Percentiles rank a stretch among this genome's conserved stretches.
phyloP scores from a whole-genome alignment of 2,113 vertebrate species.

The Lathamus discolor region DNA sequence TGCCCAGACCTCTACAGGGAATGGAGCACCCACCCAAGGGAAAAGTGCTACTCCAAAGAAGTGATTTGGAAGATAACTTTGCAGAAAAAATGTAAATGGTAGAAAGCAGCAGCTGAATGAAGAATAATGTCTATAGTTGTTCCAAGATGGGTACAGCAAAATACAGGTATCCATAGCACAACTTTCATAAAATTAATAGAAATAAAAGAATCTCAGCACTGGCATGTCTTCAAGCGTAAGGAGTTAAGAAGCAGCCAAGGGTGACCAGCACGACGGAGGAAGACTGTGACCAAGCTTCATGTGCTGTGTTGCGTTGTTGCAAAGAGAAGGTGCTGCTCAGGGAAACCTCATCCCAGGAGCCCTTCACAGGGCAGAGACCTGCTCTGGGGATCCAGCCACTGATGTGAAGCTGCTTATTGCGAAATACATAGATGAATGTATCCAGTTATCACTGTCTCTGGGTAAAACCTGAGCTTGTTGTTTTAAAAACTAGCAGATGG shows the following conservation, averaged over 20 bases:
- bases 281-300: not conserved
- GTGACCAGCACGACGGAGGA: fast-evolving
- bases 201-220: not conserved
- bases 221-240: not conserved
- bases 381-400: not conserved
- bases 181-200: not conserved
- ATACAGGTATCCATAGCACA: not conserved
- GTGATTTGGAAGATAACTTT: not conserved
- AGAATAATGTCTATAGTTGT: not conserved
- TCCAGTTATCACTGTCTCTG: conserved; percentile 44
- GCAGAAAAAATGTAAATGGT: not conserved
- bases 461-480: conserved; percentile 40
- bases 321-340: not conserved
- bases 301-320: not conserved
- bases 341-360: not conserved
- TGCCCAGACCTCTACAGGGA: not conserved
- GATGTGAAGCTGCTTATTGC: not conserved
- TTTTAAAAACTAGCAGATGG: conserved; percentile 10
- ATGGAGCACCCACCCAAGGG: not conserved
- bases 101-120: not conserved
- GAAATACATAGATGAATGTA: not conserved
- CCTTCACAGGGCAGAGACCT: not conserved
- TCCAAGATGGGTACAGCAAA: not conserved
- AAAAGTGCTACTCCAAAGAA: not conserved
- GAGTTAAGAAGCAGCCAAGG: not conserved